Base-by-base conservation (phyloP, 2,888 invertebrate species). In the Euphydryas editha region DNA sequence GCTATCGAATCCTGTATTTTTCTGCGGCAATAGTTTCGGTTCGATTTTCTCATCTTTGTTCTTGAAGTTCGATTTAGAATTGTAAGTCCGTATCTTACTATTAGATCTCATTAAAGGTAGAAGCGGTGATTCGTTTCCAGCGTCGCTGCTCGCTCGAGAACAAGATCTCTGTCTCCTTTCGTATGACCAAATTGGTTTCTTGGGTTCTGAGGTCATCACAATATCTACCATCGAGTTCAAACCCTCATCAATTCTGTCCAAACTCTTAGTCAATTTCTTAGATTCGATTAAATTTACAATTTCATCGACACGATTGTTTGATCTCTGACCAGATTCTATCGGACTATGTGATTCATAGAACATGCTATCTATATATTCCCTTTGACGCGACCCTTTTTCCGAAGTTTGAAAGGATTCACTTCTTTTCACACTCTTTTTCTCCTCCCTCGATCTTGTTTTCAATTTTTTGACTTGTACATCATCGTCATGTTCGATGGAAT, bases 241-340 rank as follows among this genome's bases (percentile, higher is more conserved):
- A 18, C 96, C 95, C 80, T 94, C 95, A 78, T 96, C 96, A 49
- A 97, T 95, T 65, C 96, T 93, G 73, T 97, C 97, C 57, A 97
- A 85, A 73, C 97, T 97, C 85, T 97, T 97, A 0, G 96, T 95
- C 51, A 95, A 82, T 59, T 94, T 93, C 61, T 94, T 93, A 1
- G 95, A 94, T 79, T 95, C 94, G 58, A 95, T 88, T 36, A 94
- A 87, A 55, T 89, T 94, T 0, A 92, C 89, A 58, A 92, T 92
- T 84, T 93, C 92, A 71, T 92, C 92, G 1, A 92, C 92, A 7
- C 90, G 82, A 67, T 80, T 92, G 62, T 86, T 90, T 0, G 87
- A 85, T 67, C 78, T 87, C 0, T 87, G 85, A 70, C 81, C 81
- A 72, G 86, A 87, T 62, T 80, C 68, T 7, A 78, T 75, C 6